Conservation (phyloP, 2,888 invertebrate species). For the Rhogogaster chlorosoma region DNA sequence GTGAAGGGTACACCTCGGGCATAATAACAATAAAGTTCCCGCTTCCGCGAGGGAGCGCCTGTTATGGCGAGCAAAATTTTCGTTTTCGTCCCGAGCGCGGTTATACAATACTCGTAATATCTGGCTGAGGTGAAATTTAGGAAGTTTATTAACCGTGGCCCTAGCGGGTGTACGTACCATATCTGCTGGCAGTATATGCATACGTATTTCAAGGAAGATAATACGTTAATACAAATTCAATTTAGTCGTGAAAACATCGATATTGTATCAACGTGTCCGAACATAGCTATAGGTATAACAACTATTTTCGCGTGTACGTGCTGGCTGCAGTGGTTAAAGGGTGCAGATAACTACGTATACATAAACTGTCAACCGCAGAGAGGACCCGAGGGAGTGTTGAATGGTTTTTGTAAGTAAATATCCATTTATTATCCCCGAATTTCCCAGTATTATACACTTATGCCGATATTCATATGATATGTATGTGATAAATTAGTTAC, state of each 20-base stretch:
- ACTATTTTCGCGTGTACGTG: background rate
- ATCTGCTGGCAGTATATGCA: slow-evolving; percentile 70
- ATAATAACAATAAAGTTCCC: slow-evolving; percentile 50
- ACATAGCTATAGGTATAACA: background rate
- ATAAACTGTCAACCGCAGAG: background rate
- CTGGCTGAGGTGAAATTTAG: background rate
- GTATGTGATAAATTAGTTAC: background rate
- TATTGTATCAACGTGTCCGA: background rate
- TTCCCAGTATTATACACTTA: background rate
- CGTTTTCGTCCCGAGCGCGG: slow-evolving; percentile 58
- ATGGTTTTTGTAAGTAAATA: background rate
- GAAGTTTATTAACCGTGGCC: background rate
- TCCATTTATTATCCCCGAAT: background rate
- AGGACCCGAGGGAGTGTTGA: background rate
- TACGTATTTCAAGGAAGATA: background rate
- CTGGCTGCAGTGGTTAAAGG: background rate
- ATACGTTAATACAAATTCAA: background rate
- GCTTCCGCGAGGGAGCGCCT: slow-evolving; percentile 68
- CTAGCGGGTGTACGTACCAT: background rate
- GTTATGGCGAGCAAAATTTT: slow-evolving; percentile 62
- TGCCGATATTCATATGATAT: background rate
- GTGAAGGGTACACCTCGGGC: slow-evolving; percentile 20
- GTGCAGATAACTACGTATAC: background rate
- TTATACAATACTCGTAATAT: background rate
- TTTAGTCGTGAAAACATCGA: background rate